These are phyloP conservation scores for Gallinago nigripennis DNA, from an alignment of 2,797 vertebrate species.

Conservation along the genomic window DNA sequence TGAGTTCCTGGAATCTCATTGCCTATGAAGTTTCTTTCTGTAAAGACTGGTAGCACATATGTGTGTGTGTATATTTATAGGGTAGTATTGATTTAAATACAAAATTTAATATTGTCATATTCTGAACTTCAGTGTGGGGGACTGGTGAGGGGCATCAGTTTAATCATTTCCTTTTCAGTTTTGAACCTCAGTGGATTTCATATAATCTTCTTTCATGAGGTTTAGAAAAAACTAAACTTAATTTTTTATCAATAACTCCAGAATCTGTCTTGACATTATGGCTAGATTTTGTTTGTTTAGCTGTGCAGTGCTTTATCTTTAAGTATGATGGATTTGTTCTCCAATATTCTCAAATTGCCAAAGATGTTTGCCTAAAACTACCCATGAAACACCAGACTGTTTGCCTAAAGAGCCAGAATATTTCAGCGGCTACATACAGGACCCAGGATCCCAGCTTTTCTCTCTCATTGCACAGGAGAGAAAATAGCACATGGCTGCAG, in stretches of 20 bases:
- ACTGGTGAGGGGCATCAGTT: background rate
- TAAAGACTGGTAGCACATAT: background rate
- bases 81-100: background rate
- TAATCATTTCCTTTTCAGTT: background rate
- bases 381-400: background rate
- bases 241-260: constrained; percentile 69
- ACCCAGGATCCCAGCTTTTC: background rate
- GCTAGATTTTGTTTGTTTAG: constrained; percentile 67
- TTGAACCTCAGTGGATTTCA: constrained; percentile 82
- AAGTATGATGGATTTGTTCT: background rate
- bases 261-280: constrained; percentile 61
- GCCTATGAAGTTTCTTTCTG: background rate
- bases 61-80: background rate
- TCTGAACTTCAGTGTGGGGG: background rate
- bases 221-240: constrained; percentile 77
- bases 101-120: background rate
- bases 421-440: background rate
- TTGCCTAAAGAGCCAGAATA: background rate
- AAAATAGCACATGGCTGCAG: background rate
- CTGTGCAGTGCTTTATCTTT: constrained; percentile 61
- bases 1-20: background rate
- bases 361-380: background rate
- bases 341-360: background rate
- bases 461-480: background rate
- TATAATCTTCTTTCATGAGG: constrained; percentile 76